These are phyloP conservation scores for Tursiops truncatus DNA, from an alignment of 2,113 vertebrate species.

Conservation along the genomic window DNA sequence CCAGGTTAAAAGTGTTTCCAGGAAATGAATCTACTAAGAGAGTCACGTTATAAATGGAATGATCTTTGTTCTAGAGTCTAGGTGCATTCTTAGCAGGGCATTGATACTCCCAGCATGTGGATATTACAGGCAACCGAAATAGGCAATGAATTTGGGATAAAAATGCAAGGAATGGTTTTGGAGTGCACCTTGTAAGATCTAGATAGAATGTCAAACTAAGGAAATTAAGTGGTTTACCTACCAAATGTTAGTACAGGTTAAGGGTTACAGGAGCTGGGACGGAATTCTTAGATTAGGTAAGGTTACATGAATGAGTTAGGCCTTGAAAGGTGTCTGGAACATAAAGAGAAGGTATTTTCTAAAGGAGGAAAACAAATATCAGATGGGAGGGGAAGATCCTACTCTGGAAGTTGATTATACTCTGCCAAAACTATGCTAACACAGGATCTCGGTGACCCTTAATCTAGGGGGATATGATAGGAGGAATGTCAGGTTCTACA, in stretches of 20 bases:
- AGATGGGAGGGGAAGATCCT: neutral
- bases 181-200: neutral
- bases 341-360: neutral
- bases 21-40: neutral
- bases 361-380: neutral
- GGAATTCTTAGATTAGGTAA: neutral
- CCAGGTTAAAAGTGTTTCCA: neutral
- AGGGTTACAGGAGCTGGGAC: neutral
- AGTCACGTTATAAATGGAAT: neutral
- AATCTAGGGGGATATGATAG: neutral
- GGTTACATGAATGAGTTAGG: neutral
- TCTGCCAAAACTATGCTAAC: neutral
- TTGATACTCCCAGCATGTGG: neutral
- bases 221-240: neutral
- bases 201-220: neutral
- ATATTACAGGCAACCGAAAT: neutral
- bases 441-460: neutral
- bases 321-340: neutral
- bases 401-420: neutral
- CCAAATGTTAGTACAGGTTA: neutral
- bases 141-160: neutral
- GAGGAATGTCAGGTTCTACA: neutral
- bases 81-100: neutral
- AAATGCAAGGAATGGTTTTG: neutral
- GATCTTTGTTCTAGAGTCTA: neutral